Base-by-base conservation (phyloP, 2,888 invertebrate genomes). In the Pyrrhosoma nymphula region DNA sequence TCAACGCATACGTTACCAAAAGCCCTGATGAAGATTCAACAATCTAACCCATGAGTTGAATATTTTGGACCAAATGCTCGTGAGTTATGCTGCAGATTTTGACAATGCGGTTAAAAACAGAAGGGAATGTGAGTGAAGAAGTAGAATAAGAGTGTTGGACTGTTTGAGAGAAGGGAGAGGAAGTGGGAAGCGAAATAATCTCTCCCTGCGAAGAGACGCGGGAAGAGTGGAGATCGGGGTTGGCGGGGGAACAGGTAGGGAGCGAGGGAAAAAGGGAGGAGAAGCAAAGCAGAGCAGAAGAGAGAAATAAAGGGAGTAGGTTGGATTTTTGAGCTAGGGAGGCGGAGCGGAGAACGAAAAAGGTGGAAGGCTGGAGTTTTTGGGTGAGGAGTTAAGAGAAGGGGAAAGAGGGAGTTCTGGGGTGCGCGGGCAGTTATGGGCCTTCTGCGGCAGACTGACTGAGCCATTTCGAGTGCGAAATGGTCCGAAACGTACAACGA, bases 391-490 rank as follows among this genome's bases (percentile, higher is more conserved):
- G 0, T 10, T 2, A 14, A 60, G 60, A 20, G 60, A n/a, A 26
- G n/a, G 56, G 88, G 89, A 4, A 56, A 26, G 10, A 1, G 18
- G 89, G 55, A 55, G 26, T 23, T 26, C 26, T 23, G 10, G 14
- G 89, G 89, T 55, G 55, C 26, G 89, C n/a, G 56, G 89, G 89
- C 89, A 89, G 89, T 56, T 47, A 55, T 89, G 89, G 89, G 55
- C 89, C 89, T 89, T 89, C 89, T 89, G 89, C n/a, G 89, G 89
- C 55, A 56, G 89, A 26, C 89, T 89, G 89, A 89, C 89, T 89
- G 56, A 56, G 89, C 89, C 47, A 89, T 89, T 89, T 23, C 89
- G 89, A 55, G 89, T 56, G 89, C 89, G 89, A 89, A 89, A 89
- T 26, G 89, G 89, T n/a, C 89, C 89, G 89, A 89, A 56, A 89